These are phyloP conservation scores for Macrobrachium nipponense DNA, from an alignment of 1,140 invertebrate genomes.

Conservation along the genomic window DNA sequence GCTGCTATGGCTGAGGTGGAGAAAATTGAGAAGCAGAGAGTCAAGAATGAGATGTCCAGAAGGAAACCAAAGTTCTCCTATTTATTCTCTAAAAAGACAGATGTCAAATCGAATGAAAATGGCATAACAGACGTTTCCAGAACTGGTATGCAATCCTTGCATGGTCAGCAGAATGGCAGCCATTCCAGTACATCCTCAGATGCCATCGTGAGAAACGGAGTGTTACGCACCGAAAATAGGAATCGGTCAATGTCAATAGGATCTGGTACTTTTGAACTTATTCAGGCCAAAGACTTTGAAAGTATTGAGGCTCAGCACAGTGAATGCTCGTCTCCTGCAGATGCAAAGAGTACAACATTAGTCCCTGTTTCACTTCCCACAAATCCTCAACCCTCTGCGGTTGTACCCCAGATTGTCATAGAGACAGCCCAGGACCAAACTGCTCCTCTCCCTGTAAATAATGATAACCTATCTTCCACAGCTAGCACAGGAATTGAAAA, in stretches of 20 bases:
- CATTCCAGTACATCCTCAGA: slow-evolving; percentile 11
- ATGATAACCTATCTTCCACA: slow-evolving; percentile 7
- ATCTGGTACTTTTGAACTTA: slow-evolving; percentile 70
- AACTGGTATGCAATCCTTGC: background rate
- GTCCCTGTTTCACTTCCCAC: background rate
- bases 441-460: background rate
- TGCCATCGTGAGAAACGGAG: slow-evolving; percentile 65
- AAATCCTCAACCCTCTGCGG: background rate
- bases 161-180: background rate
- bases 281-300: slow-evolving; percentile 71
- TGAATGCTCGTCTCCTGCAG: slow-evolving; percentile 52
- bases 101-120: background rate
- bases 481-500: slow-evolving; percentile 7
- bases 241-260: slow-evolving; percentile 64
- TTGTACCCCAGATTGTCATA: slow-evolving; percentile 28
- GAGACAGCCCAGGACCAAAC: background rate
- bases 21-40: slow-evolving; percentile 50
- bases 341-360: slow-evolving; percentile 66
- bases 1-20: slow-evolving; percentile 63
- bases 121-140: background rate
- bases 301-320: slow-evolving; percentile 70
- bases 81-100: background rate
- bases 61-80: slow-evolving; percentile 14
- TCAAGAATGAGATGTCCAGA: slow-evolving; percentile 50
- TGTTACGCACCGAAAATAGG: slow-evolving; percentile 65